Evolutionary conservation across 2,888 invertebrate species (phyloP), one percentile per base, ranked within the genome.

Genomic region (Cyaniris semiargus): DNA sequence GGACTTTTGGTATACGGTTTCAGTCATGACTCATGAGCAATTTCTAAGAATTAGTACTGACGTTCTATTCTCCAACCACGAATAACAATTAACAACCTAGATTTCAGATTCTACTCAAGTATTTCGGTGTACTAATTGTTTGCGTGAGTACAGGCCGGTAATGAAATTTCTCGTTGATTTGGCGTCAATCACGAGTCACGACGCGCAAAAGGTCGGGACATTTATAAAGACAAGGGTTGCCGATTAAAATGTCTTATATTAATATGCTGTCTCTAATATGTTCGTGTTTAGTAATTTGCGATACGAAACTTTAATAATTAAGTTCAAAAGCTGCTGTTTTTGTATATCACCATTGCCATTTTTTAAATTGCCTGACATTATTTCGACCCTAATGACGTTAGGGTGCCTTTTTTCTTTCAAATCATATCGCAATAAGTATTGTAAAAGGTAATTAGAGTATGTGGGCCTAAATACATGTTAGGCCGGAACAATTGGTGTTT

Each of bases 401-500:
- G 13, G 21, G 6, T 15, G 27, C 66, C 18, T 66, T 5, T 27
- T 6, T 27, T 23, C 23, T 66, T 66, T 66, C 15, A 10, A 66
- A 31, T 18, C 27, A 66, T 66, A 72, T 3, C 5, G 7, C 15
- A 13, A 44, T 72, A 44, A 72, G 44, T 72, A 44, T 72, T 21
- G 44, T 38, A 5, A 6, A 44, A 13, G 13, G 48, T 48, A 18
- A 27, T 74, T 72, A 23, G 27, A 44, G 48, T 27, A 74, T 21
- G 27, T 48, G 48, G 72, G 15, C 44, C 74, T 74, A 77, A 77
- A 58, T 70, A 78, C 70, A 76, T 31, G 76, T 76, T 76, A 74
- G 76, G 76, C 76, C 21, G 74, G 85, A 84, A 85, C 88, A 86
- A 89, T 89, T 89, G 86, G 88, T 88, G 87, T 88, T 90, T 89